These are phyloP conservation scores for Crax fasciolata DNA, from an alignment of 2,797 vertebrate species.

Conservation along the genomic window DNA sequence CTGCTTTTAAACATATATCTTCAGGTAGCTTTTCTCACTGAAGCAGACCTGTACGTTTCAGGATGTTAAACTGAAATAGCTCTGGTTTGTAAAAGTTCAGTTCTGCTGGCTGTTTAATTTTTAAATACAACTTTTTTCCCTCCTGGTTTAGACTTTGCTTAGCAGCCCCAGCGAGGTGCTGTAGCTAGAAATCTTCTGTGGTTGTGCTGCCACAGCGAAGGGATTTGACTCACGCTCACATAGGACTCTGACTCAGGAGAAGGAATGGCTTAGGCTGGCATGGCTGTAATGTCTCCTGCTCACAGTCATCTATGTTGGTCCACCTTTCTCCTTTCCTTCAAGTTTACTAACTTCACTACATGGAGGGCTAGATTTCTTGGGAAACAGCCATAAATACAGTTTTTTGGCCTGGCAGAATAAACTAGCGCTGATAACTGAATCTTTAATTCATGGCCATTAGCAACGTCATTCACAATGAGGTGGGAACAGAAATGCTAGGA, in stretches of 20 bases:
- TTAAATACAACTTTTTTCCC: neutral
- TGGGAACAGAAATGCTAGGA: neutral
- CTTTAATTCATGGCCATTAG: neutral
- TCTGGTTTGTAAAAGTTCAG: neutral
- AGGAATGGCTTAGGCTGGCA: neutral
- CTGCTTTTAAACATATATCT: neutral
- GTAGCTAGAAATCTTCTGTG: neutral
- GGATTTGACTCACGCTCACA: slow-evolving; percentile 53
- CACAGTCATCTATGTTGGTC: slow-evolving; percentile 1
- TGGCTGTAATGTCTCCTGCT: neutral
- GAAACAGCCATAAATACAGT: neutral
- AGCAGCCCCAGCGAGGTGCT: neutral
- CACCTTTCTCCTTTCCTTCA: slow-evolving; percentile 21
- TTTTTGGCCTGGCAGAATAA: neutral
- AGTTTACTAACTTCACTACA: neutral
- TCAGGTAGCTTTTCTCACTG: neutral
- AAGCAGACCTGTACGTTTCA: neutral
- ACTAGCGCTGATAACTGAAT: neutral
- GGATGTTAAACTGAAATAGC: neutral
- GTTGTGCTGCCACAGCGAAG: neutral
- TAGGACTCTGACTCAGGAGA: slow-evolving; percentile 38
- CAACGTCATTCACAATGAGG: neutral
- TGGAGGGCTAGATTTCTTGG: neutral
- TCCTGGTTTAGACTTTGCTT: neutral
- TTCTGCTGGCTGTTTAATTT: neutral